These are phyloP conservation scores for Amorpha juglandis DNA, from an alignment of 2,888 invertebrate genomes.

Conservation along the genomic window DNA sequence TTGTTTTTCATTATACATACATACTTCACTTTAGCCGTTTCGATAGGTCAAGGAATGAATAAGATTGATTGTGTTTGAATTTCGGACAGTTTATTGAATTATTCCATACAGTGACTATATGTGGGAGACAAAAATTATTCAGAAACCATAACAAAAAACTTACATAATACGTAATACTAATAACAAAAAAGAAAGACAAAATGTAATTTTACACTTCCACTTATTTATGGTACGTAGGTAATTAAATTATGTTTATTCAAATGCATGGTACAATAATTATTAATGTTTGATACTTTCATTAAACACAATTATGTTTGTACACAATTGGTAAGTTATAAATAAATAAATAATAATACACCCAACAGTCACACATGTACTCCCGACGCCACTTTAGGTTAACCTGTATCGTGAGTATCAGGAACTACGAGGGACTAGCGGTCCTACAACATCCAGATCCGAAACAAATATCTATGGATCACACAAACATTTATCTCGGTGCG, in stretches of 20 bases:
- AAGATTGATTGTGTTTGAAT: constrained; percentile 33
- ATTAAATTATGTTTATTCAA: background rate
- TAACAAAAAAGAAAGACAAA: background rate
- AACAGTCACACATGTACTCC: no score
- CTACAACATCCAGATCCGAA: no score
- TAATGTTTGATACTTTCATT: background rate
- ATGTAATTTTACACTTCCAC: background rate
- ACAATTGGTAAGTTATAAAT: background rate
- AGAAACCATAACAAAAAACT: constrained; percentile 12
- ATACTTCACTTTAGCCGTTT: background rate
- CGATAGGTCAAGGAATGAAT: constrained; percentile 26
- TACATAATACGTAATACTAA: background rate
- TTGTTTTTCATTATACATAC: constrained; percentile 33
- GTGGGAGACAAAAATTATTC: constrained; percentile 2
- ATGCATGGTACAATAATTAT: background rate
- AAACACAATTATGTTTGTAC: background rate
- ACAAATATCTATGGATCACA: no score
- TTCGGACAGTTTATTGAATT: constrained; percentile 56
- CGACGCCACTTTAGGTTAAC: no score
- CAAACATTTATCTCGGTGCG: no score
- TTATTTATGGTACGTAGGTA: background rate
- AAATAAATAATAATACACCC: background rate
- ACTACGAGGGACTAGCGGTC: no score
- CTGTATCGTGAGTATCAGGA: no score
- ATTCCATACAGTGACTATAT: constrained; percentile 21